Evolutionary conservation across 2,888 invertebrate species (phyloP), one percentile per base, ranked within the genome.

Genomic region (Ennomos erosarius): DNA sequence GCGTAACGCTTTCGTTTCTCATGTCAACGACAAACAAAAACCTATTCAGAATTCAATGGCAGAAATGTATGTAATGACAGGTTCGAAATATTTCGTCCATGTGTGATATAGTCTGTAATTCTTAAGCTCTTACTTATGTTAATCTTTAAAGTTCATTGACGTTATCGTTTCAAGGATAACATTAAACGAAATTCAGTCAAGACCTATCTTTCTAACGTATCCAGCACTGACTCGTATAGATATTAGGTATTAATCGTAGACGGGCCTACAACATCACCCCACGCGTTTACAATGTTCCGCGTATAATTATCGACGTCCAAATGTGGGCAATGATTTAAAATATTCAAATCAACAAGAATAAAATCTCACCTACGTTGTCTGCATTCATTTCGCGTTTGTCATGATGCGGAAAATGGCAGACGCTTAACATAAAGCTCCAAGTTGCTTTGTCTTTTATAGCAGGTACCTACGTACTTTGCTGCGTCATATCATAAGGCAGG

Each of bases 401-500:
- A 64, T 59, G 62, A 74, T 68, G 70, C 76, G 76, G 77, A 74
- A 76, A 71, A 74, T 55, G 65, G 62, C 59, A 67, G 47, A 44
- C n/a, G 56, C 60, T 73, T 63, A 65, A 48, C 63, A 69, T 64
- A 54, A 61, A 54, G 60, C 70, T 66, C 64, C 60, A 58, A 37
- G 59, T 55, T 54, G 48, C 58, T 54, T 59, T 60, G 65, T 67
- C 63, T 55, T 53, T 56, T 58, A 43, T 57, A 55, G 45, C 52
- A 55, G 42, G 35, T 53, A 48, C n/a, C n/a, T n/a, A n/a, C 48
- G 35, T 53, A 48, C 48, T 37, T 60, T 59, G 55, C 71, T 71
- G 74, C 85, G 82, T 82, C 83, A 84, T 73, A 76, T 82, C 83
- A 84, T 73, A 76, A 75, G 75, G 65, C 78, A 70, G 74, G 71